Base-by-base conservation (phyloP, 2,888 invertebrate genomes). In the Leucozona laternaria region DNA sequence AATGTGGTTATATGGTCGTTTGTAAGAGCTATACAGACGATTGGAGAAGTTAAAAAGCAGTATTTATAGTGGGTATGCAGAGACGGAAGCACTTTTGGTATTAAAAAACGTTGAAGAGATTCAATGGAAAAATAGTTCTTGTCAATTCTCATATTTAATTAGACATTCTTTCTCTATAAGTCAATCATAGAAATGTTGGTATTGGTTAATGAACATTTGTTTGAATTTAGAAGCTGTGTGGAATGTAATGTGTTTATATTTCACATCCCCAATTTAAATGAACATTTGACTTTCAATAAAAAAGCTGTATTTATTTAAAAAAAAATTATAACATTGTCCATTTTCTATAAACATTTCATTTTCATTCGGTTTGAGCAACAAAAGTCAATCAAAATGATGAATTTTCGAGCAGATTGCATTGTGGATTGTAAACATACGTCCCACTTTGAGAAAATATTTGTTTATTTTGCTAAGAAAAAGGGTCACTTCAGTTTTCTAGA, bases 1-100 rank as follows among this genome's bases (percentile, higher is more conserved):
- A 25, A 45, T 28, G 13, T 64, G 45, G 64, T 64, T 64, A 45
- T 28, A 45, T 64, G 45, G 11, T 25, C 8, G 31, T n/a, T 25
- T 64, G 10, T 64, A 7, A n/a, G 5, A 45, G 43, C 17, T 15
- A 8, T 7, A n/a, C n/a, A n/a, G 37, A 58, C 37, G 7, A 22
- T 50, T 22, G 8, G 28, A 2, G 6, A 15, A 13, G 6, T 22
- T 22, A 4, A 20, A 20, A 48, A 5, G 0, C 20, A 48, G 13
- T 20, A 4, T 48, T 13, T n/a, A n/a, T n/a, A n/a, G n/a, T n/a
- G 5, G 5, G 17, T 22, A 7, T 8, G 1, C 5, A 31, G 57
- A 57, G 34, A 20, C 8, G 6, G 20, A 58, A 34, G n/a, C 11
- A 11, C 1, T 10, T 34, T 34, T 11, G 34, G 2, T 34, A 11